Evolutionary conservation across 2,113 vertebrate species (phyloP).

Genomic region (Hydropotes inermis): DNA sequence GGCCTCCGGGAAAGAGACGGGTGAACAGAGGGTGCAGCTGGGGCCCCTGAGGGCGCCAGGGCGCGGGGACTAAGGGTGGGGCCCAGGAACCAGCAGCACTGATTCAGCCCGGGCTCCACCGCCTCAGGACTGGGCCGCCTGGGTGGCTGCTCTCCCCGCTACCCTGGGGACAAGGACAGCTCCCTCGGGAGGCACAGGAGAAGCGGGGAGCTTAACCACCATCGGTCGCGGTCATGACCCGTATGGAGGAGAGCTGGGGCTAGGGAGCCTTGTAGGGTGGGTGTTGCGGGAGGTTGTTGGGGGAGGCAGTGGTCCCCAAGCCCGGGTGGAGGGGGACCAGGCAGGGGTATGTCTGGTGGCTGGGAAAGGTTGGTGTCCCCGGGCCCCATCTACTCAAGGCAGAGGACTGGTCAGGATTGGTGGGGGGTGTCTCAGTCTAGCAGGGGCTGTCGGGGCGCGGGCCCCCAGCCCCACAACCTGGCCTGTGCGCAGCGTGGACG

Average conservation of each 20-base stretch:
- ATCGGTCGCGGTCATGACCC: fast-evolving
- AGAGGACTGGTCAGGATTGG: background rate
- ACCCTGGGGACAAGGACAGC: background rate
- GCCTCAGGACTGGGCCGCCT: background rate
- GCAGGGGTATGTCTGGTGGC: background rate
- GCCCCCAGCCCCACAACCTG: background rate
- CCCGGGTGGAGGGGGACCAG: background rate
- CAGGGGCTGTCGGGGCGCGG: background rate
- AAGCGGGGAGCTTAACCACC: too few relatives aligned
- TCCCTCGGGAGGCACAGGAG: background rate
- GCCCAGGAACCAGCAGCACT: background rate
- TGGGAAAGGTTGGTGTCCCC: background rate
- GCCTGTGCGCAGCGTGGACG: constrained; percentile 85
- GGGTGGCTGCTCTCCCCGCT: background rate
- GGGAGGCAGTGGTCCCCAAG: background rate
- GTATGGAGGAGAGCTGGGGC: background rate
- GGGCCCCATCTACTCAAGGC: fast-evolving
- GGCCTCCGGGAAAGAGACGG: background rate
- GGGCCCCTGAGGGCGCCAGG: background rate
- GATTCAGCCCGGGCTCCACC: background rate
- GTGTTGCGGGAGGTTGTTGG: background rate
- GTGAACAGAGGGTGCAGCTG: background rate
- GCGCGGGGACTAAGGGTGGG: background rate
- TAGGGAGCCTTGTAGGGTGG: background rate
- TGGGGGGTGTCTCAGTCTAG: fast-evolving